phyloP scores from a whole-genome alignment of 2,797 vertebrate species.

The Eremophila alpestris region DNA sequence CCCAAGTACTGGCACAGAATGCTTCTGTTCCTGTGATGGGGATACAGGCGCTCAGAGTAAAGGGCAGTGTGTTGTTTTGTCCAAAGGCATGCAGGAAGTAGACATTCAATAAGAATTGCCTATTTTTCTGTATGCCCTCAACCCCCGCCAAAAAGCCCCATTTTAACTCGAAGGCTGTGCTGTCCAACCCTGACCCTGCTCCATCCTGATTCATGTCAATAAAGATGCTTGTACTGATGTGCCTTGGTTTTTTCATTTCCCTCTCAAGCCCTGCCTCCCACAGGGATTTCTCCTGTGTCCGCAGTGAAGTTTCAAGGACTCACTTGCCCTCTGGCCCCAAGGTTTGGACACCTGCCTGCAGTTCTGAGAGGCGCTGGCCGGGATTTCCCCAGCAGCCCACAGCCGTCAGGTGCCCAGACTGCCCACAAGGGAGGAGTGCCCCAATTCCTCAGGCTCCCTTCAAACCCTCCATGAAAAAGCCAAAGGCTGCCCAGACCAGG shows the following conservation, averaged over 20 bases:
- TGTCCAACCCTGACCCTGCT: rapidly evolving
- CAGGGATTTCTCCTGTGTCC: neutral
- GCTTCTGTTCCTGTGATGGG: neutral
- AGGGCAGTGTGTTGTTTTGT: neutral
- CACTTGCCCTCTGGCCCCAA: constrained; percentile 22
- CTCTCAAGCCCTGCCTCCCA: neutral
- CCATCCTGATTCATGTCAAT: neutral
- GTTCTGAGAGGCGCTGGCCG: neutral
- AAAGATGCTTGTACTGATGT: neutral
- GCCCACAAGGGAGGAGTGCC: neutral
- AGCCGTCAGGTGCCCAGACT: constrained; percentile 40
- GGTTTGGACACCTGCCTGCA: constrained; percentile 32
- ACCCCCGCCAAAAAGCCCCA: neutral
- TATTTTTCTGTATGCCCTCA: neutral
- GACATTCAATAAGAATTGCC: neutral
- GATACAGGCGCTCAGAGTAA: neutral
- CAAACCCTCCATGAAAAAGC: neutral
- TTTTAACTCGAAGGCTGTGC: neutral
- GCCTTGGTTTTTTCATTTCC: neutral
- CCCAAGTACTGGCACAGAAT: neutral
- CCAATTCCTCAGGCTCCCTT: neutral
- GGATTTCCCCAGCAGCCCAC: constrained; percentile 47
- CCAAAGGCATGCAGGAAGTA: neutral
- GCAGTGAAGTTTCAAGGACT: constrained; percentile 10
- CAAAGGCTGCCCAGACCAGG: constrained; percentile 13